Base-by-base conservation (phyloP, 30 jellyfish, hydroid and myxozoan genomes). In the Pelagia noctiluca region DNA sequence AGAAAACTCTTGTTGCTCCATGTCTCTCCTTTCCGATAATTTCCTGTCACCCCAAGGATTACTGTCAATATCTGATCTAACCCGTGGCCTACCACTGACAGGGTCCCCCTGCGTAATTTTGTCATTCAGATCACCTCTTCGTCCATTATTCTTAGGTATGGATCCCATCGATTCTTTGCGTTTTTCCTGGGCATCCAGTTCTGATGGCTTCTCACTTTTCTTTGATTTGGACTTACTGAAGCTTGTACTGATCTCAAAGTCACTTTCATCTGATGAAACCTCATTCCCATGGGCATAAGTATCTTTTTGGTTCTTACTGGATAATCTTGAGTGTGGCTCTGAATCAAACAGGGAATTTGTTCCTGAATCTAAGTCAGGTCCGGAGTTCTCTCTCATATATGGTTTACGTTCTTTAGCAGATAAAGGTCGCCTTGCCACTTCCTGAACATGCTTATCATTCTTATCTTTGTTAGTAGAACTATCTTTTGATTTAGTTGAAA, bases 151-250 rank as follows among this genome's bases (percentile, higher is more conserved):
- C 68, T 3, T 3, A 8, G 21, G 68, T 19, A 19, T 30, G 2
- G 68, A 52, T 52, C 68, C 68, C 21, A 52, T 2, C 26, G 68
- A 52, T 52, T 30, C 68, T 10, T 25, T 30, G 26, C 68, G 68
- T 19, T 19, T 52, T 3, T 52, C 30, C 2, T 30, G 28, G 4
- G 68, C 26, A 19, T 5, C 68, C 7, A 8, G 26, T 42, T 42
- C 16, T 10, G 16, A 25, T 2, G 68, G 30, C 7, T 3, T 19
- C 16, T 3, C 68, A 5, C 7, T 19, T 8, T 52, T 30, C 68
- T 19, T 52, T 4, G 68, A 30, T 30, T 52, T 52, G 16, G 68
- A 19, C 26, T 3, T 3, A 19, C 68, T 25, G 21, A 52, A 2
- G 68, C 68, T 52, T 8, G 68, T 30, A 19, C 26, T 52, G 26